These are phyloP conservation scores for Xenopus petersii DNA, from an alignment of 2,797 vertebrate species.

Conservation along the genomic window DNA sequence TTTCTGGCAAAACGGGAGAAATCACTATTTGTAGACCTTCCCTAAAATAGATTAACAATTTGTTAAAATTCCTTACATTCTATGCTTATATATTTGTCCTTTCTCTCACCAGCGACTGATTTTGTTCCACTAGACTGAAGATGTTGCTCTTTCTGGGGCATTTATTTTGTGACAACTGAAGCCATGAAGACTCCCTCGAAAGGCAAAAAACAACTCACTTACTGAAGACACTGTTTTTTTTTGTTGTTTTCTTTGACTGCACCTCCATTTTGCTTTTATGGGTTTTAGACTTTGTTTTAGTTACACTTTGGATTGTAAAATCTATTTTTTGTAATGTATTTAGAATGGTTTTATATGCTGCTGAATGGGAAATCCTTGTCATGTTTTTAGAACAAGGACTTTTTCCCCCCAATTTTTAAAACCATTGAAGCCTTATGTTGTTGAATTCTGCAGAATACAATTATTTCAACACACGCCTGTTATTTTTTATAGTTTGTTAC, in stretches of 20 bases:
- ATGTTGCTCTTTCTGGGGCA: not conserved
- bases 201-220: too few species aligned
- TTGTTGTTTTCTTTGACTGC: not conserved
- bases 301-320: not conserved
- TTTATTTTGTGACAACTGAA: not conserved
- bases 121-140: not conserved
- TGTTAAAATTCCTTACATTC: not conserved
- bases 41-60: too few species aligned
- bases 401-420: not conserved
- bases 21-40: too few species aligned
- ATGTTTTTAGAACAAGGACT: too few species aligned
- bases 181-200: not conserved
- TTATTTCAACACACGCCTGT: too few species aligned
- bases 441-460: too few species aligned
- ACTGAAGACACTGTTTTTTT: too few species aligned
- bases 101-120: not conserved
- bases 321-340: not conserved
- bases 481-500: too few species aligned
- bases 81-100: not conserved
- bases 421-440: not conserved
- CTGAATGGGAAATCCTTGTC: not conserved
- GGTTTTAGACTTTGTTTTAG: conserved; percentile 24
- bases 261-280: not conserved
- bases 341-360: not conserved
- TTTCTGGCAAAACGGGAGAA: too few species aligned